Evolutionary conservation across 2,113 vertebrate species (phyloP).

Genomic region (Haemorhous mexicanus): DNA sequence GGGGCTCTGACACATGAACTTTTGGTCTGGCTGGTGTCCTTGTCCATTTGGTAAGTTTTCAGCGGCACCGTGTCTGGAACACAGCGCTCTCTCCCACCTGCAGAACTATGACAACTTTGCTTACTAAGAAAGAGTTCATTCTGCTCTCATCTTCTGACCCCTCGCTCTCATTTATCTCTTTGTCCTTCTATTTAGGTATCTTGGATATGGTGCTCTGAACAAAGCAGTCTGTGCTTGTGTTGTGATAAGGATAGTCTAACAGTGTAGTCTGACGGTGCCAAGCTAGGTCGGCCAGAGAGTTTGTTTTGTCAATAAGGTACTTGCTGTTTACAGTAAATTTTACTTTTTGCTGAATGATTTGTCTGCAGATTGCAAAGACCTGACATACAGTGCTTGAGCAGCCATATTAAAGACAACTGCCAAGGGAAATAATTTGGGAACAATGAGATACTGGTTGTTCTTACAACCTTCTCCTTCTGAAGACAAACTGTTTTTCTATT

Average conservation of each 20-base stretch:
- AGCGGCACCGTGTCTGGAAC: background rate
- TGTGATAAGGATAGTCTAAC: background rate
- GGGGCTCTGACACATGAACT: background rate
- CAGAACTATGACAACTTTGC: background rate
- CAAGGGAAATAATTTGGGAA: background rate
- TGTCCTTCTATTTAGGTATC: background rate
- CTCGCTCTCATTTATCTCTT: background rate
- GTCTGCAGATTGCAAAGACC: background rate
- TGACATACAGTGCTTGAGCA: background rate
- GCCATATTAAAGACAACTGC: constrained; percentile 12
- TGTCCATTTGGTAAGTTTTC: constrained; percentile 32
- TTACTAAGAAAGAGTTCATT: background rate
- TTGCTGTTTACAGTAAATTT: background rate
- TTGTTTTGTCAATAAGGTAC: constrained; percentile 23
- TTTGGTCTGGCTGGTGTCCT: background rate
- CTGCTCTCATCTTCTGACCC: background rate
- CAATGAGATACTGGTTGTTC: background rate
- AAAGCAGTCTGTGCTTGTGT: background rate
- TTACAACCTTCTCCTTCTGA: background rate
- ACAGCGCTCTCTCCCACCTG: background rate
- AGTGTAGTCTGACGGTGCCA: background rate
- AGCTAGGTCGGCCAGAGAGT: background rate
- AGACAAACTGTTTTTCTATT: background rate
- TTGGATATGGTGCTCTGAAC: background rate
- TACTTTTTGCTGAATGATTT: background rate